phyloP scores from a whole-genome alignment of 1,140 invertebrate species.

The Chrysopa pallens region DNA sequence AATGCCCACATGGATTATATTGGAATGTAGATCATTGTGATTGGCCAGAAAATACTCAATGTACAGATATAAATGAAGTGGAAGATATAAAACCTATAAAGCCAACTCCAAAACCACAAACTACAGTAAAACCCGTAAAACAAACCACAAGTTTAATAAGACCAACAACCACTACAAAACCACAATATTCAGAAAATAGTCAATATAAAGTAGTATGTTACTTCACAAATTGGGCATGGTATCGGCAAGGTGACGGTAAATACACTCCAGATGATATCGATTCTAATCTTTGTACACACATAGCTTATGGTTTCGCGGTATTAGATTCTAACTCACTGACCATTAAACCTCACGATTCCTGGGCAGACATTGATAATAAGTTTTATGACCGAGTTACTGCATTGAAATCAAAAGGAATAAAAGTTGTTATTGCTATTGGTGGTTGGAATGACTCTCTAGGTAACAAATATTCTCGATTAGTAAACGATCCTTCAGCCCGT shows the following conservation, averaged over 20 bases:
- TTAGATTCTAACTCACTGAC: slow-evolving; percentile 31
- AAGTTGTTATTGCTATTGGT: slow-evolving; percentile 49
- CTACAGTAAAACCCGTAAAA: slow-evolving; percentile 1
- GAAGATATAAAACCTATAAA: slow-evolving; percentile 10
- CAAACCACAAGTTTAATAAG: background rate
- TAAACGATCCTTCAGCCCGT: slow-evolving; percentile 31
- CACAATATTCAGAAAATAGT: slow-evolving; percentile 30
- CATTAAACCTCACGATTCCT: slow-evolving; percentile 39
- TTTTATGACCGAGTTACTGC: slow-evolving; percentile 44
- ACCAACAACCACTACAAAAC: slow-evolving; percentile 34
- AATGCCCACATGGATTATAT: slow-evolving; percentile 47
- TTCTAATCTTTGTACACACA: slow-evolving; percentile 47
- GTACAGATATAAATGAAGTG: slow-evolving; percentile 14
- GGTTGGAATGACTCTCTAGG: slow-evolving; percentile 51
- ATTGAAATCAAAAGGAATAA: slow-evolving; percentile 36
- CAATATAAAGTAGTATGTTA: slow-evolving; percentile 52
- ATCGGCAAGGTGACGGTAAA: slow-evolving; percentile 42
- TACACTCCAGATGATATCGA: slow-evolving; percentile 47
- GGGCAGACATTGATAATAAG: slow-evolving; percentile 47
- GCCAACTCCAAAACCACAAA: slow-evolving; percentile 7
- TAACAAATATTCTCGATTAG: slow-evolving; percentile 40
- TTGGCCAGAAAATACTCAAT: slow-evolving; percentile 52
- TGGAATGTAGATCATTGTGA: slow-evolving; percentile 69
- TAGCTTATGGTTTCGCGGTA: slow-evolving; percentile 54
- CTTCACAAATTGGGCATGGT: slow-evolving; percentile 59